Evolutionary conservation across 2,113 vertebrate genomes (phyloP), one percentile per base, ranked within the genome.

Genomic region (Hyaena hyaena): DNA sequence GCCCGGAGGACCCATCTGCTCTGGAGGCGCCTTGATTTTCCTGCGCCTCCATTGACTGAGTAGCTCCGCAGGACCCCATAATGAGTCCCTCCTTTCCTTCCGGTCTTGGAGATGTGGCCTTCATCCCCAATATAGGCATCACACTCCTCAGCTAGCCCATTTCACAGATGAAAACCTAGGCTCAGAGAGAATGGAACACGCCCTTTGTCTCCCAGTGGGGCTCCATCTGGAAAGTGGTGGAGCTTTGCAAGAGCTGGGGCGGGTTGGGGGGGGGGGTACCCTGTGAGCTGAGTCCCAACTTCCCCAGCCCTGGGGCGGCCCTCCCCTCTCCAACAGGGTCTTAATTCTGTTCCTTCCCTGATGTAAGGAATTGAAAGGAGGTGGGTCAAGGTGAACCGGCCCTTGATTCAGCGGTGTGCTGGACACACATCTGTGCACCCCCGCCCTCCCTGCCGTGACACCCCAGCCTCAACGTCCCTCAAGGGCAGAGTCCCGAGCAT

Each of bases 401-500:
- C 2, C 4, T 1, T 4, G 48, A 71, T n/a, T 63, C 58, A 24
- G 11, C 33, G 11, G 50, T 11, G 50, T 50, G 50, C 53, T 76
- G 21, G 65, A 61, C 39, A 26, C 28, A 26, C 24, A 23, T 39
- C 28, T 53, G 16, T 0, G 0, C 4, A 79, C 16, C 26, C 26
- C 33, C 1, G 1, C 21, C 12, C 16, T n/a, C 24, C 39, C n/a
- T 19, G 43, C 33, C 79, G 10, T 1, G 3, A 81, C 35, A 74
- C 21, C 88, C 77, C 19, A 19, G 50, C 66, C 80, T 53, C 74
- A 3, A 33, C 7, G 89, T 73, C 26, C 76, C 92, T 93, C n/a
- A 33, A 95, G 93, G 96, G 87, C 96, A 98, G 77, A 92, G 61
- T 80, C 94, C 88, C 43, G 26, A 95, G 93, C 95, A 95, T 98